Evolutionary conservation across 2,113 vertebrate genomes (phyloP), one percentile per base, ranked within the genome.

Genomic region (Notiomystis cincta): DNA sequence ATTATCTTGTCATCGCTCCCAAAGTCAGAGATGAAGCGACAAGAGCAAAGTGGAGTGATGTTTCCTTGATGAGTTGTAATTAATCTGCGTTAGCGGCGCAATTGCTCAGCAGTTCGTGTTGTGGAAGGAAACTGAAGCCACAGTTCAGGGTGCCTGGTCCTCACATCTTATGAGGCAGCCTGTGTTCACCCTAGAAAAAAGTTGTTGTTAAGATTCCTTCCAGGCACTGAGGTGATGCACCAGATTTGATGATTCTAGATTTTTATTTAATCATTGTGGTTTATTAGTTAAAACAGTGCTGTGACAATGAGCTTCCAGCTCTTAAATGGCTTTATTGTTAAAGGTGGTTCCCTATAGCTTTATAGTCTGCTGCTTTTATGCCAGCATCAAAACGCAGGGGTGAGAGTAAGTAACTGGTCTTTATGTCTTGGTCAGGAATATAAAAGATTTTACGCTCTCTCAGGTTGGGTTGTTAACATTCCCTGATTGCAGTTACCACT

Each of bases 51-150:
- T 12, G 70, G 50, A 38, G 35, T 7, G 9, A 2, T 66, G 20
- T 27, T 66, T 87, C 47, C 66, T 62, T 58, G 62, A 30, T 76
- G 58, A 45, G 42, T 45, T 88, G 24, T 47, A 64, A 80, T 81
- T 86, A 73, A 66, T 85, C 62, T 35, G 22, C 13, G 50, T n/a
- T 15, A 50, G 75, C 8, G 15, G 79, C 0, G 0, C 0, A 0
- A 14, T 37, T 65, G 57, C 61, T 72, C 61, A 44, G 87, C 69
- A 64, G 47, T 66, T 48, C 54, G 64, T 61, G 42, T 80, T 0
- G 0, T 31, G 31, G 85, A 35, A 47, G 28, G 76, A 35, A 33
- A 28, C 37, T 7, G 20, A 53, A 80, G 58, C 40, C 30, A 4
- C 25, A 4, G 45, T 27, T 88, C 50, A 51, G 44, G 35, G 19